Conservation (phyloP, 2,113 vertebrate species). For the Sander lucioperca region DNA sequence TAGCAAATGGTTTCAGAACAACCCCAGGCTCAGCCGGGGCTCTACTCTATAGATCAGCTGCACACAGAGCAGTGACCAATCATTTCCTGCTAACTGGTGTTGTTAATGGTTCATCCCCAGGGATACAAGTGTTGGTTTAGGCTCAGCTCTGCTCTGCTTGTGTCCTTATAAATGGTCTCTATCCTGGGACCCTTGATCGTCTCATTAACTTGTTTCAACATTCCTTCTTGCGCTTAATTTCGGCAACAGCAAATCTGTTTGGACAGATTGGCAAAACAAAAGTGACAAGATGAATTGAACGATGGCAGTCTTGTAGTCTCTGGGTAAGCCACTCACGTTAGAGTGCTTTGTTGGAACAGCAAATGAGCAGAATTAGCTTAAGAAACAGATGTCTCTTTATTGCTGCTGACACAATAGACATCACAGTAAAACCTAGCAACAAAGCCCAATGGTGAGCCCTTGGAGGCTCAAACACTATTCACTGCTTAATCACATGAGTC, state of each 20-base stretch:
- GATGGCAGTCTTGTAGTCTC: slow-evolving; percentile 21
- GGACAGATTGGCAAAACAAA: slow-evolving; percentile 54
- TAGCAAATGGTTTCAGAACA: slow-evolving; percentile 32
- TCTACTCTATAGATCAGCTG: slow-evolving; percentile 20
- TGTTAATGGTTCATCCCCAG: slow-evolving; percentile 31
- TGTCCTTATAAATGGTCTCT: slow-evolving; percentile 19
- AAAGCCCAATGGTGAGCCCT: slow-evolving; percentile 14
- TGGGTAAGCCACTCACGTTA: slow-evolving; percentile 26
- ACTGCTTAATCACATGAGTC: neutral
- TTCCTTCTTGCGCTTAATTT: slow-evolving; percentile 34
- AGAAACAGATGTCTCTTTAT: slow-evolving; percentile 61
- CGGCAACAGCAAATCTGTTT: slow-evolving; percentile 37
- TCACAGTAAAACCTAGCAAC: slow-evolving; percentile 34
- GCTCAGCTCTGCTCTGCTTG: neutral
- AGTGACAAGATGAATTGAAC: slow-evolving; percentile 47
- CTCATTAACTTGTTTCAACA: slow-evolving; percentile 32
- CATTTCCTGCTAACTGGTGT: slow-evolving; percentile 14
- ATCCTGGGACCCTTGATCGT: neutral
- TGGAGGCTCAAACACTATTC: neutral
- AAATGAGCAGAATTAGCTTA: slow-evolving; percentile 53
- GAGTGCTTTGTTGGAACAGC: slow-evolving; percentile 33
- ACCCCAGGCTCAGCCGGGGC: neutral
- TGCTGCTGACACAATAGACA: slow-evolving; percentile 35
- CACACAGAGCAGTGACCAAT: slow-evolving; percentile 6
- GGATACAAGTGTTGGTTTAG: slow-evolving; percentile 34